These are phyloP conservation scores for Eleutherodactylus coqui DNA, from an alignment of 2,797 vertebrate genomes.

Conservation along the genomic window DNA sequence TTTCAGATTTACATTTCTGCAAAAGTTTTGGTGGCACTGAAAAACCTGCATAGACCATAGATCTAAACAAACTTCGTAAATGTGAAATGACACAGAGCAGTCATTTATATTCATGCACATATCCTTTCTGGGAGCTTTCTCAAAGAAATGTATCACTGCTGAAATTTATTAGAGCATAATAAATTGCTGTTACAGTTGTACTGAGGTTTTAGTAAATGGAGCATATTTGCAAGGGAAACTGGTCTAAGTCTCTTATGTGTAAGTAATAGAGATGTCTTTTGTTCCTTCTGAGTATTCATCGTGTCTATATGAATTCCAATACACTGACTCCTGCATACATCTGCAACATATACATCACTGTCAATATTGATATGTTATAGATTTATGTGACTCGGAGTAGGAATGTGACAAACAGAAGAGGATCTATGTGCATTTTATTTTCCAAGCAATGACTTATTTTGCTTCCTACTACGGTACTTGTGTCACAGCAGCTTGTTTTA, in stretches of 20 bases:
- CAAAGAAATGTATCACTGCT: conserved; percentile 37
- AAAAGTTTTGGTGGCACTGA: neutral
- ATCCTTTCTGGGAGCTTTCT: conserved; percentile 27
- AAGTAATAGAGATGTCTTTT: conserved; percentile 23
- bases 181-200: conserved; percentile 45
- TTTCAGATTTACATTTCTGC: no score
- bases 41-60: neutral
- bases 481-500: neutral
- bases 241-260: conserved; percentile 40
- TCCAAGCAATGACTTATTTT: neutral
- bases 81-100: conserved; percentile 26
- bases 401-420: neutral
- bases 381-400: neutral
- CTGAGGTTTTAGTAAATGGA: conserved; percentile 44
- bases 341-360: neutral
- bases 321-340: neutral
- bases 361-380: conserved; percentile 9
- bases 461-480: neutral
- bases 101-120: conserved; percentile 29
- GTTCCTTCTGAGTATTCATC: conserved; percentile 15
- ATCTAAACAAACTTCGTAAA: conserved; percentile 3
- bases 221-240: conserved; percentile 42
- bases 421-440: no score
- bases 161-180: conserved; percentile 57
- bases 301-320: neutral